Evolutionary conservation across 2,113 vertebrate genomes (phyloP).

Genomic region (Mungos mungo): DNA sequence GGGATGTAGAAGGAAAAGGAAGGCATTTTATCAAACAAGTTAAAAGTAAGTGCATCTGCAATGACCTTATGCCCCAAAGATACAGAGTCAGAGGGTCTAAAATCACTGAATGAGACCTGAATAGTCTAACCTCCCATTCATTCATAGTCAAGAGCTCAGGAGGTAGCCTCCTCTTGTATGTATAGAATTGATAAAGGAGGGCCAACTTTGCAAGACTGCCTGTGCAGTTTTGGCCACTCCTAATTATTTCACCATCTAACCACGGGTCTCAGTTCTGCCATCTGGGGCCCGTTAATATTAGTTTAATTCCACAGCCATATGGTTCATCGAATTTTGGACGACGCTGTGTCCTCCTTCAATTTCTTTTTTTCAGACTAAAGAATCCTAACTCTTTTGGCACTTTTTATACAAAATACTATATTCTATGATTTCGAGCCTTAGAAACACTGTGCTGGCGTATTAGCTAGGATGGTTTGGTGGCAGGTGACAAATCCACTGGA

Average conservation of each 20-base stretch:
- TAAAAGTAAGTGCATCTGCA: conserved; percentile 50
- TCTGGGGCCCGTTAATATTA: background rate
- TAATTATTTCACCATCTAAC: background rate
- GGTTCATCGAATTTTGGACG: background rate
- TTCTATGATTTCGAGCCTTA: background rate
- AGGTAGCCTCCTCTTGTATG: background rate
- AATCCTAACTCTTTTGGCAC: background rate
- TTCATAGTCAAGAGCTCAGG: conserved; percentile 9
- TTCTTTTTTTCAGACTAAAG: background rate
- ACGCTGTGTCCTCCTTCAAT: background rate
- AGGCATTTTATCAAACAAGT: background rate
- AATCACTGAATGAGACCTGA: conserved; percentile 9
- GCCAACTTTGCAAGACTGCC: background rate
- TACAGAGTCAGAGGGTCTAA: background rate
- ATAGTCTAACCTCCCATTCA: background rate
- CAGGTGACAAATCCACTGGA: background rate
- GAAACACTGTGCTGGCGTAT: background rate
- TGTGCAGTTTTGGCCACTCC: background rate
- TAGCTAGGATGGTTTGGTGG: background rate
- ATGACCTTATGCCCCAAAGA: conserved; percentile 30
- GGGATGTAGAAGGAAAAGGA: conserved; percentile 19
- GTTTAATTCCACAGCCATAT: background rate
- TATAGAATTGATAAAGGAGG: background rate
- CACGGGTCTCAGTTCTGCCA: background rate
- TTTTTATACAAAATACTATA: background rate